A percentile compares a stretch with the other conserved stretches of the same genome.
phyloP scores from a whole-genome alignment of 2,113 vertebrate species.

The Cephalopterus ornatus region DNA sequence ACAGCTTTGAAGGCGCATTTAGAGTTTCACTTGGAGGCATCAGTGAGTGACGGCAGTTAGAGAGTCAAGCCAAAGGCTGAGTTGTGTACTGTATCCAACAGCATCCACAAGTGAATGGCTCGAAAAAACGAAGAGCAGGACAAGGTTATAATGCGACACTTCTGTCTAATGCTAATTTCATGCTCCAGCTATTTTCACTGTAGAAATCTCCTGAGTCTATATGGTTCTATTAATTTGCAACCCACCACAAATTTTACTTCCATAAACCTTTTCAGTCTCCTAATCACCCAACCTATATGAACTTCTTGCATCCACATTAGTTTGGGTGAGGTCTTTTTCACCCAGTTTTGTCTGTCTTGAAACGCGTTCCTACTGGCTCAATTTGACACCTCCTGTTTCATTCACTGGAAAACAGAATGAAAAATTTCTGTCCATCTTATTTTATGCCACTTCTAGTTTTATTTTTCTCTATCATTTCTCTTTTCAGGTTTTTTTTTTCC shows the following conservation, averaged over 20 bases:
- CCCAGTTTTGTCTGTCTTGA: neutral
- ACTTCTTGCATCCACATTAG: neutral
- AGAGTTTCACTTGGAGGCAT: neutral
- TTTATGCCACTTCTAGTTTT: neutral
- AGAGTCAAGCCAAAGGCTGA: neutral
- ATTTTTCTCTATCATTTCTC: neutral
- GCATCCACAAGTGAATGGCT: neutral
- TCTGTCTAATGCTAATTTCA: neutral
- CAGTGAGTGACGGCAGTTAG: neutral
- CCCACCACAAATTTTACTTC: neutral
- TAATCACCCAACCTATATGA: neutral
- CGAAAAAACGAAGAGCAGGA: neutral
- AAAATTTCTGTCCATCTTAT: neutral
- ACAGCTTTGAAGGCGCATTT: neutral
- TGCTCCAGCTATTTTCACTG: neutral
- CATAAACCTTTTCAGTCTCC: neutral
- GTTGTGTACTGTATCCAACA: neutral
- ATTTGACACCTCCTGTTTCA: neutral
- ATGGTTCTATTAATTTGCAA: neutral
- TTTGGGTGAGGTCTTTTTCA: neutral
- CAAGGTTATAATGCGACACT: neutral
- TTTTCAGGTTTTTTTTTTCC: neutral
- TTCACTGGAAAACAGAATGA: neutral
- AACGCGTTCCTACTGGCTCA: neutral
- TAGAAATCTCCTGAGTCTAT: neutral